Base-by-base conservation (phyloP, 2,797 vertebrate genomes). In the Jordanella pulchra region DNA sequence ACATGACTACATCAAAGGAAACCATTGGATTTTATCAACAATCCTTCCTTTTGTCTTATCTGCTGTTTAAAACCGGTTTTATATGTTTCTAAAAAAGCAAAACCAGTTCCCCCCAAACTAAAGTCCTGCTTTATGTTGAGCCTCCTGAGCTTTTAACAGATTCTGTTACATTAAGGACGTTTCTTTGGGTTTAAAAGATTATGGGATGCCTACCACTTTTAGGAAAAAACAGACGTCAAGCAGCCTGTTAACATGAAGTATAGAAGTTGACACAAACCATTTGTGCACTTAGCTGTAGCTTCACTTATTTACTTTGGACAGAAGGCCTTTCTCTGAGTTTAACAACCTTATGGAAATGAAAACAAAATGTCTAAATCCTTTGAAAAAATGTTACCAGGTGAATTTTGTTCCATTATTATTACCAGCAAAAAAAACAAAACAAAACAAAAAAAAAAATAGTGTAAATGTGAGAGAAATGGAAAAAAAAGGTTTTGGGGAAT, bases 161-260 rank as follows among this genome's bases (percentile, higher is more conserved):
- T 68, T 74, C 14, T n/a, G 14, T n/a, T 15, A 39, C 14, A 14
- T 55, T 72, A 64, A 5, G n/a, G 50, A 30, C n/a, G 17, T 25
- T 23, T 25, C 66, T 78, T 60, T 53, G 50, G 6, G 13, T 9
- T 39, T 44, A 28, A 14, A 42, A 48, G 30, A 69, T 39, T 88
- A 89, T 88, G 85, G 72, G 86, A 82, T 28, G 23, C 47, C 83
- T 84, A 58, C 47, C 39, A 66, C 13, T 32, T 35, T 70, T 73
- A 63, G 9, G 32, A 60, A 35, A 32, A 32, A 58, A 23, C 30
- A 35, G n/a, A 25, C 9, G 28, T 30, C 14, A 9, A 21, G 56
- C 2, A 35, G 56, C 30, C 2, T 32, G 28, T 60, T 35, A 35
- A 30, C 18, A 35, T 60, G 55, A 18, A 18, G 17, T 18, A 21